phyloP scores from a whole-genome alignment of 2,113 vertebrate genomes.

The Neofelis nebulosa region DNA sequence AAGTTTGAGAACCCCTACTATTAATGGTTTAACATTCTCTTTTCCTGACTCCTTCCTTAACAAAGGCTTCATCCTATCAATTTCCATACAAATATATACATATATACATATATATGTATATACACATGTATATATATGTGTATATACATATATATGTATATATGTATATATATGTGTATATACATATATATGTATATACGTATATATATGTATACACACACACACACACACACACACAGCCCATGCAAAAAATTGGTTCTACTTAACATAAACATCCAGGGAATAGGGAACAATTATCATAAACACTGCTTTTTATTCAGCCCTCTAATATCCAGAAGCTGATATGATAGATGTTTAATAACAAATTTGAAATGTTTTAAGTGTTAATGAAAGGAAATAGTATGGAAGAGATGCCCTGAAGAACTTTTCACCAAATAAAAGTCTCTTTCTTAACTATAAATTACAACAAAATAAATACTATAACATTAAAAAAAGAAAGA shows the following conservation, averaged over 20 bases:
- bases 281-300: background rate
- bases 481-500: background rate
- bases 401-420: background rate
- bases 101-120: background rate
- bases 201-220: background rate
- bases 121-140: too few relatives aligned
- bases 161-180: background rate
- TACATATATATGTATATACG: background rate
- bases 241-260: background rate
- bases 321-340: background rate
- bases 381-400: background rate
- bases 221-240: background rate
- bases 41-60: background rate
- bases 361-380: background rate
- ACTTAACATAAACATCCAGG: background rate
- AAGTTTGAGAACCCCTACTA: background rate
- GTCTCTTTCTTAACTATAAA: background rate
- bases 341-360: background rate
- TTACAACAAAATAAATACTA: background rate
- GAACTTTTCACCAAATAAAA: background rate
- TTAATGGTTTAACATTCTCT: background rate
- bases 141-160: background rate
- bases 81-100: background rate
- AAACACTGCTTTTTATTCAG: background rate
- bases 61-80: background rate